Conservation (phyloP, 2,113 vertebrate genomes). For the Aphelocoma coerulescens region DNA sequence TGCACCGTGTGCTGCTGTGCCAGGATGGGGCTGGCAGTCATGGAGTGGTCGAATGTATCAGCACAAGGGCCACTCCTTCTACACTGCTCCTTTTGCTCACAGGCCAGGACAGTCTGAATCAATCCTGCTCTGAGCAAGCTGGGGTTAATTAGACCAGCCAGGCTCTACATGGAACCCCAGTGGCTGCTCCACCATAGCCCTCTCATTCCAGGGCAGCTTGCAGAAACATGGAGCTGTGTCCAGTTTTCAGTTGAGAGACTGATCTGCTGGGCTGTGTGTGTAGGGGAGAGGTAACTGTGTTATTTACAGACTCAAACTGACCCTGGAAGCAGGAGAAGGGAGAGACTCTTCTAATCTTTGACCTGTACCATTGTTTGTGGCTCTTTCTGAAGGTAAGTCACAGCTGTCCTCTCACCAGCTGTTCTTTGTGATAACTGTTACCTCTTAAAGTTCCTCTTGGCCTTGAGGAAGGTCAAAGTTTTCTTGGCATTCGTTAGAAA, state of each 20-base stretch:
- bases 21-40: not conserved
- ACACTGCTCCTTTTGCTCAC: not conserved
- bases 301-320: not conserved
- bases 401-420: not conserved
- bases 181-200: not conserved
- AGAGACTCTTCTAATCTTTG: constrained; percentile 17
- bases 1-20: not conserved
- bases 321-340: not conserved
- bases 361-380: not conserved
- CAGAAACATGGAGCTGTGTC: not conserved
- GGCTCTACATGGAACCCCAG: not conserved
- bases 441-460: not conserved
- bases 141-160: not conserved
- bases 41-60: not conserved
- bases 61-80: too few relatives aligned
- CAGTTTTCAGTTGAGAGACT: not conserved
- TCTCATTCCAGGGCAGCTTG: not conserved
- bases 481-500: not conserved
- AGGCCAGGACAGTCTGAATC: not conserved
- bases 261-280: not conserved
- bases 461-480: not conserved
- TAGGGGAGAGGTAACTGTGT: not conserved
- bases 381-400: not conserved
- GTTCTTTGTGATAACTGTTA: not conserved
- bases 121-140: not conserved